Conservation (phyloP, 2,113 vertebrate genomes). For the Gopherus evgoodei region DNA sequence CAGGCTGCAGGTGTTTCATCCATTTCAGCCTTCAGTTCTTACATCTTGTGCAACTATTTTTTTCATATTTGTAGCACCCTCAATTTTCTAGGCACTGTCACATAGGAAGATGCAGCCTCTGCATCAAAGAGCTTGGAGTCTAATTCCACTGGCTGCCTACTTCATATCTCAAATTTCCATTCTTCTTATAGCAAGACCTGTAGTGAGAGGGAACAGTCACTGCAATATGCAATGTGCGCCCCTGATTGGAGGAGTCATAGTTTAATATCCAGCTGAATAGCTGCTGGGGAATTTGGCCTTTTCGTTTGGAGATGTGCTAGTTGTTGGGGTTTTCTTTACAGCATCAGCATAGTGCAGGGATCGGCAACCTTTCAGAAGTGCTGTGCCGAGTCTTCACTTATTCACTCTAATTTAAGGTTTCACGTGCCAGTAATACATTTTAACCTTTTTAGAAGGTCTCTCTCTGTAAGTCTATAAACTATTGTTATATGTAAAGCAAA, state of each 20-base stretch:
- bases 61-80: slow-evolving; percentile 13
- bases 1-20: slow-evolving; percentile 43
- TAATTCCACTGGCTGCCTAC: not conserved
- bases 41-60: slow-evolving; percentile 26
- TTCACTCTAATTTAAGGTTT: too few species aligned
- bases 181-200: not conserved
- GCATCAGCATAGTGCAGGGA: not conserved
- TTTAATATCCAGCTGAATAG: not conserved
- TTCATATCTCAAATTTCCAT: slow-evolving; percentile 13
- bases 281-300: slow-evolving; percentile 16
- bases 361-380: too few species aligned
- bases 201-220: not conserved
- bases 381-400: too few species aligned
- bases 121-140: not conserved
- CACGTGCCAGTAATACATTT: too few species aligned
- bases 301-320: slow-evolving; percentile 14
- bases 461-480: too few species aligned
- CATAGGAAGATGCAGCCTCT: not conserved
- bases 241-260: not conserved
- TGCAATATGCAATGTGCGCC: not conserved
- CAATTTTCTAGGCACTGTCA: not conserved
- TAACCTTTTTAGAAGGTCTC: too few species aligned
- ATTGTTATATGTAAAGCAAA: too few species aligned
- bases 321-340: slow-evolving; percentile 15
- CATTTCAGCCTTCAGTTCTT: slow-evolving; percentile 41